Conservation (phyloP, 2,797 vertebrate genomes). For the Halcyon chelicuti region DNA sequence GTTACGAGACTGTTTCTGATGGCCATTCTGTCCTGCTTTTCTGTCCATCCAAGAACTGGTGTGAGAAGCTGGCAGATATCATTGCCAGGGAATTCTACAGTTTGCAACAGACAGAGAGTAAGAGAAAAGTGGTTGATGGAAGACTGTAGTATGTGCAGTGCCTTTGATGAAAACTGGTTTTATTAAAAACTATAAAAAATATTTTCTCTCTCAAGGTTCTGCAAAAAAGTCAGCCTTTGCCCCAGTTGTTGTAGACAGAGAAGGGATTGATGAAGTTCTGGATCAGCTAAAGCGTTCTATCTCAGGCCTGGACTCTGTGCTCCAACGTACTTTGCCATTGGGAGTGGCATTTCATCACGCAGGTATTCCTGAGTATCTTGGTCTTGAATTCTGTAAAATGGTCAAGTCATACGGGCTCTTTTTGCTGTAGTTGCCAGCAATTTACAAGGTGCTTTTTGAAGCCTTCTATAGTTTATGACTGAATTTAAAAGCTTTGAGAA, state of each 20-base stretch:
- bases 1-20: conserved; percentile 90
- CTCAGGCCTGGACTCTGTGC: conserved; percentile 89
- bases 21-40: conserved; percentile 93
- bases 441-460: not conserved
- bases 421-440: not conserved
- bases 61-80: conserved; percentile 93
- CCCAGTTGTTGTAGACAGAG: conserved; percentile 82
- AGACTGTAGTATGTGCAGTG: not conserved
- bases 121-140: conserved; percentile 18
- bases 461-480: not conserved
- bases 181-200: not conserved
- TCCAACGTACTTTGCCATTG: conserved; percentile 90
- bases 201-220: conserved; percentile 51
- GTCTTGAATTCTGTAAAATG: not conserved
- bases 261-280: conserved; percentile 86
- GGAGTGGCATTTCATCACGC: conserved; percentile 97
- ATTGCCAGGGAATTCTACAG: conserved; percentile 92
- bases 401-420: not conserved
- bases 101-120: conserved; percentile 78
- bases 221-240: conserved; percentile 34
- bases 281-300: conserved; percentile 89
- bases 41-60: conserved; percentile 98
- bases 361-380: conserved; percentile 77
- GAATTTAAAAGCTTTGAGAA: not conserved
- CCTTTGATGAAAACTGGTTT: not conserved